A percentile compares a stretch with the other conserved stretches of the same genome.
Conservation (phyloP, 1,140 invertebrate species). For the Drosophila nasuta region DNA sequence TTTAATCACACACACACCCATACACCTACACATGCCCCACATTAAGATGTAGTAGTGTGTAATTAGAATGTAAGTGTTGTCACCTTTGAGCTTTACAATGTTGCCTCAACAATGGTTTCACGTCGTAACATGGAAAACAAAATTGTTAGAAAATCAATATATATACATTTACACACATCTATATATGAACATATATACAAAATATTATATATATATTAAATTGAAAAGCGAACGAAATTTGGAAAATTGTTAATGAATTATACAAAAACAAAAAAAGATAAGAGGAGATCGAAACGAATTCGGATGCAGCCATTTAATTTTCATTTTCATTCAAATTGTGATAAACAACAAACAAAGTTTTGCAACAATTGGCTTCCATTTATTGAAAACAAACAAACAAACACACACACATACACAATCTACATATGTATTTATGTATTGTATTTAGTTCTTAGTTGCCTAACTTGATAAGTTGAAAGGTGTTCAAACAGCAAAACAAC, state of each 20-base stretch:
- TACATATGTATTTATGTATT: conserved; percentile 36
- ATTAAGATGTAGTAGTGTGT: conserved; percentile 25
- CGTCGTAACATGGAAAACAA: conserved; percentile 67
- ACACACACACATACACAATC: conserved; percentile 29
- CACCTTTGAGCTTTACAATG: conserved; percentile 82
- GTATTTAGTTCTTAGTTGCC: conserved; percentile 59
- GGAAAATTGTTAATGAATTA: conserved; percentile 53
- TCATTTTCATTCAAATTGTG: conserved; percentile 66
- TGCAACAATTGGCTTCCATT: conserved; percentile 79
- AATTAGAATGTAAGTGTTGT: conserved; percentile 73
- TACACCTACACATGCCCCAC: background rate
- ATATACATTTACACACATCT: conserved; percentile 13
- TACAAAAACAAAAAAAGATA: conserved; percentile 1
- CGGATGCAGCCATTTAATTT: conserved; percentile 62
- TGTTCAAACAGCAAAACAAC: conserved; percentile 47
- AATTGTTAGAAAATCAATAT: conserved; percentile 51
- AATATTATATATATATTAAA: background rate
- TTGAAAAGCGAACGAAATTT: conserved; percentile 9
- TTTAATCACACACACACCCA: conserved; percentile 21
- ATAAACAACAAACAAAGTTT: conserved; percentile 67
- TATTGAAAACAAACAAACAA: conserved; percentile 41
- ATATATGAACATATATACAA: conserved; percentile 14
- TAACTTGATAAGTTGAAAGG: conserved; percentile 41
- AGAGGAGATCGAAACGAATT: conserved; percentile 27
- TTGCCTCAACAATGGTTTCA: conserved; percentile 83